Evolutionary conservation across 2,113 vertebrate genomes (phyloP), one percentile per base, ranked within the genome.

Genomic region (Cynoglossus semilaevis): DNA sequence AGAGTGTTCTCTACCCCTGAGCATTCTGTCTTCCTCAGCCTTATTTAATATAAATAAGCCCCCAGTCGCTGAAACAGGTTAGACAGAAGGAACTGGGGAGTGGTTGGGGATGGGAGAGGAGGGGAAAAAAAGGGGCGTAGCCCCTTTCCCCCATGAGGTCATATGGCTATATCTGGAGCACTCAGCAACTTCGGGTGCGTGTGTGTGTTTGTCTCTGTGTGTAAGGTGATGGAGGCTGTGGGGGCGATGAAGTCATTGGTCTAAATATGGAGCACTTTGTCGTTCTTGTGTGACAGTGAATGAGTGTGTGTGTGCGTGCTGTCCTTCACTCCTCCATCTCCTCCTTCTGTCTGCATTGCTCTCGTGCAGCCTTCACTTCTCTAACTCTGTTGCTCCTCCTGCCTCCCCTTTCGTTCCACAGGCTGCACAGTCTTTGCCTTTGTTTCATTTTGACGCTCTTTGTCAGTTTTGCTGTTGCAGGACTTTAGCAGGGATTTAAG

Each of bases 141-240:
- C 56, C 41, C 22, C 22, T 29, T 6, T 29, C 63, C 54, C 60
- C 12, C 65, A 73, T 88, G 82, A 89, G 82, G 83, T 90, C 90
- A 88, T 84, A 70, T 50, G 38, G 83, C 85, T 89, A 88, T 80
- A 89, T 89, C 72, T 83, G 84, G 86, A 89, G 75, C 83, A 82
- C 80, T 87, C 81, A 87, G 84, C 84, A 83, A 83, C 34, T 44
- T 38, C 40, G 34, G 49, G 19, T 59, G 22, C 55, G 45, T 18
- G 52, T 45, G 15, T 53, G 15, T 56, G 70, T 65, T 40, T 74
- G 52, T 35, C 42, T 53, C 13, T 67, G 60, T 46, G 49, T 9
- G 18, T 53, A n/a, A n/a, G 22, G 3, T 29, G 22, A 29, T 29
- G 22, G 22, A 29, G 42, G 43, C 35, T 15, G 66, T 68, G 35